A percentile compares a stretch with the other conserved stretches of the same genome.
Conservation (phyloP, 2,797 vertebrate species). For the Capromys pilorides region DNA sequence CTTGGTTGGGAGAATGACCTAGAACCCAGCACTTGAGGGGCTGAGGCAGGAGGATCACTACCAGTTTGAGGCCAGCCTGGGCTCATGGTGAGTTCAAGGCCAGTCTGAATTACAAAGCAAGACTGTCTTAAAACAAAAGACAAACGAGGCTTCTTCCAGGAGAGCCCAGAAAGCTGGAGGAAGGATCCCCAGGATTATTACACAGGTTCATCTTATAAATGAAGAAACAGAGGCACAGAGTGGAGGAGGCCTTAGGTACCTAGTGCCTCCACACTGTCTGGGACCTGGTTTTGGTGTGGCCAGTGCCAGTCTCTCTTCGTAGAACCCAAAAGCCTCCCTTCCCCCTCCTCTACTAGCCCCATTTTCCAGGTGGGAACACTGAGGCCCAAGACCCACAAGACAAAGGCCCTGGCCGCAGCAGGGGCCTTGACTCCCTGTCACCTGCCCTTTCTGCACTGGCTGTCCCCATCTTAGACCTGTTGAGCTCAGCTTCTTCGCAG, state of each 20-base stretch:
- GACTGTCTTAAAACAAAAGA: not conserved
- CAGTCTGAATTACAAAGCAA: not conserved
- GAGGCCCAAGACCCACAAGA: not conserved
- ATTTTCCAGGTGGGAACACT: not conserved
- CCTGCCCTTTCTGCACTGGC: fast-evolving
- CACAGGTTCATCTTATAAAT: not conserved
- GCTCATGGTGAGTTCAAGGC: not conserved
- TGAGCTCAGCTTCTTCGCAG: not conserved
- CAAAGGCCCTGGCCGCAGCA: not conserved
- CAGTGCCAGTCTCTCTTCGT: fast-evolving
- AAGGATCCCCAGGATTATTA: not conserved
- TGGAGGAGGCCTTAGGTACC: not conserved
- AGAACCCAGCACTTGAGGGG: not conserved
- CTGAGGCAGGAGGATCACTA: not conserved
- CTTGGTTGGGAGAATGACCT: not conserved
- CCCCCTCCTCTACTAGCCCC: not conserved
- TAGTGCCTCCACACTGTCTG: fast-evolving
- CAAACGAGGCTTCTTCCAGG: not conserved
- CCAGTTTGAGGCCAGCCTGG: not conserved
- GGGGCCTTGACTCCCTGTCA: not conserved
- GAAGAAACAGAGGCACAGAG: conserved; percentile 28
- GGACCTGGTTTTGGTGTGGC: not conserved
- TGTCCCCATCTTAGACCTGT: not conserved
- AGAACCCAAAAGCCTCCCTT: not conserved
- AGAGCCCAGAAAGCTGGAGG: not conserved